These are phyloP conservation scores for Apotomis turbidana DNA, from an alignment of 2,888 invertebrate species.

Conservation along the genomic window DNA sequence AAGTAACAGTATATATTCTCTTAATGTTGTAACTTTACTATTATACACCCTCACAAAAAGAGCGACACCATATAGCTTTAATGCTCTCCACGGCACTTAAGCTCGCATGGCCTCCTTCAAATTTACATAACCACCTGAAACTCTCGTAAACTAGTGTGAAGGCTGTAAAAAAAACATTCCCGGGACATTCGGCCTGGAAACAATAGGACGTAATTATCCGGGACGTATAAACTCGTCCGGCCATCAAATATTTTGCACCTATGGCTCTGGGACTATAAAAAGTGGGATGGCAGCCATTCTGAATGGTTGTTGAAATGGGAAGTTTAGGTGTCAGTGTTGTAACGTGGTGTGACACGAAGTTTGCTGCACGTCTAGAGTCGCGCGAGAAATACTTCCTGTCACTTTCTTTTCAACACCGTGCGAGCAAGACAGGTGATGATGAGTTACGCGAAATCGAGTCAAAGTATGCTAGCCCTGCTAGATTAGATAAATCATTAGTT, in stretches of 20 bases:
- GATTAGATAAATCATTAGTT: too few relatives aligned
- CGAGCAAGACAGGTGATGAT: too few relatives aligned
- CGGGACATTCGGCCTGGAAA: slow-evolving; percentile 47
- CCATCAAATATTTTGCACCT: slow-evolving; percentile 72
- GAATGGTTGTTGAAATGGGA: neutral
- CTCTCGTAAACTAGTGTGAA: slow-evolving; percentile 34
- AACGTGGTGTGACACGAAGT: neutral
- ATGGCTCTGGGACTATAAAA: slow-evolving; percentile 46
- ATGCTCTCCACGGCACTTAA: neutral
- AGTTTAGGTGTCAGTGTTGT: neutral
- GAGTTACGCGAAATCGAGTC: too few relatives aligned
- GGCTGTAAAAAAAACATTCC: slow-evolving; percentile 40
- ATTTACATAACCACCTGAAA: slow-evolving; percentile 39
- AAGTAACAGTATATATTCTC: too few relatives aligned
- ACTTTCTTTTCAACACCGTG: too few relatives aligned
- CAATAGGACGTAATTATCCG: slow-evolving; percentile 71
- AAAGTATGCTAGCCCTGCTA: too few relatives aligned
- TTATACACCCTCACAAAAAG: neutral
- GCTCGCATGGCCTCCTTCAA: slow-evolving; percentile 11
- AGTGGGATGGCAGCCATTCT: slow-evolving; percentile 3
- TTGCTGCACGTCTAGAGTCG: too few relatives aligned
- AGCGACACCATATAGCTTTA: neutral
- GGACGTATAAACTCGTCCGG: slow-evolving; percentile 63
- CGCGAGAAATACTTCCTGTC: too few relatives aligned
- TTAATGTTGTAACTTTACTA: neutral